Evolutionary conservation across 2,888 invertebrate genomes (phyloP), one percentile per base, ranked within the genome.

Genomic region (Dioctria rufipes): DNA sequence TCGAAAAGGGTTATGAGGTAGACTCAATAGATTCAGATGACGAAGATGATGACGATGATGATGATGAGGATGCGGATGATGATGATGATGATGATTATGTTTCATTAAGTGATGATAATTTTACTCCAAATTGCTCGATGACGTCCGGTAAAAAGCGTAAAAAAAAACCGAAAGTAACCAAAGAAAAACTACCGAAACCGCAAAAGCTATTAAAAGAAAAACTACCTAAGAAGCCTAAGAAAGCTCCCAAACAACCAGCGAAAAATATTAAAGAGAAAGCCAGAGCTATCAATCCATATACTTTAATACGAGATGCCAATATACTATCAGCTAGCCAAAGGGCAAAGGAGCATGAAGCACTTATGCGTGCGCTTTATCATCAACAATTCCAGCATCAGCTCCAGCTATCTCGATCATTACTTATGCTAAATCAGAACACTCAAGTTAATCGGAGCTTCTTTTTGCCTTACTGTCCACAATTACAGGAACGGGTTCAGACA

Each of bases 1-100:
- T 85, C 60, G 85, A 85, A 81, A 84, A 83, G 51, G 85, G 85
- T 3, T 85, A 85, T 42, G 85, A 85, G 66, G 65, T 60, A 2
- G 82, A 77, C 66, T 69, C 58, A 9, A 60, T 65, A n/a, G 80
- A 82, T 13, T 77, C 80, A 8, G 81, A 81, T 25, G 80, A 82
- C 9, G 83, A 83, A n/a, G 80, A 80, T 37, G 80, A 80, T 37
- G 81, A 80, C 13, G 80, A 82, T 13, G 83, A 83, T 11, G 80
- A 80, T 37, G 25, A 25, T 25, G 81, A 80, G 11, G 25, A 25
- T 25, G 25, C 2, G 25, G 25, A 25, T 25, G 25, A 25, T 25
- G 25, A 25, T 25, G 25, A 25, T 25, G 25, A 25, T 25, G 25
- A 25, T 2, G 25, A 25, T 25, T 25, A 25, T 25, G 25, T 25